Base-by-base conservation (phyloP, 2,113 vertebrate species). In the Trinectes maculatus region DNA sequence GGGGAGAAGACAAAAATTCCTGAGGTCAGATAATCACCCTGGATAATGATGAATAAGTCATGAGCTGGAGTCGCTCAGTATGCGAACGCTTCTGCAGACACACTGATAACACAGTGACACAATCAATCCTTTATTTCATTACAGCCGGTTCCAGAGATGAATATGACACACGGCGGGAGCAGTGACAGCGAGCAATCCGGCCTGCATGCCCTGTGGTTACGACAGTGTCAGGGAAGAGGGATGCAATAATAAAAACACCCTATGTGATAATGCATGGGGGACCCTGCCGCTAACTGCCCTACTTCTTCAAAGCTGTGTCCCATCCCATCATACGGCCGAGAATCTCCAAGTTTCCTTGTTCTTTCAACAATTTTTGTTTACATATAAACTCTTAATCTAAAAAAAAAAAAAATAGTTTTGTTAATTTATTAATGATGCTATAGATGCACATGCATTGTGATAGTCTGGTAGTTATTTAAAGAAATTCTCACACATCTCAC, bases 11-110 rank as follows among this genome's bases (percentile, higher is more conserved):
- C 44, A 81, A 77, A 85, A 89, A 72, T 63, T n/a, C 57, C 62
- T 80, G 31, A 74, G 71, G 85, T 85, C 77, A 90, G 80, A 90
- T 76, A 74, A 77, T 77, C 73, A 77, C 59, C 53, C 68, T 67
- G 5, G 1, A 37, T 59, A 72, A 64, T 87, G 66, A 71, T 88
- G 74, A 70, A 85, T 79, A 75, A 85, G 69, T 71, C 80, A 83
- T 8, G 46, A 67, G 84, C 71, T 84, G 31, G 69, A 64, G 36
- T 77, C 46, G 56, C 36, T 68, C 55, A 77, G 72, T 37, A 58
- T 65, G 69, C 71, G 76, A 39, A 74, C 66, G 62, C 64, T 52
- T 47, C 75, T 57, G 71, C 47, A 47, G 61, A 49, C 46, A 65
- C 60, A 58, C 65, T 77, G 81, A 68, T 85, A 64, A 81, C 33